A percentile compares a stretch with the other conserved stretches of the same genome.
These are phyloP conservation scores for Acleris holmiana DNA, from an alignment of 2,888 invertebrate species.

Conservation along the genomic window DNA sequence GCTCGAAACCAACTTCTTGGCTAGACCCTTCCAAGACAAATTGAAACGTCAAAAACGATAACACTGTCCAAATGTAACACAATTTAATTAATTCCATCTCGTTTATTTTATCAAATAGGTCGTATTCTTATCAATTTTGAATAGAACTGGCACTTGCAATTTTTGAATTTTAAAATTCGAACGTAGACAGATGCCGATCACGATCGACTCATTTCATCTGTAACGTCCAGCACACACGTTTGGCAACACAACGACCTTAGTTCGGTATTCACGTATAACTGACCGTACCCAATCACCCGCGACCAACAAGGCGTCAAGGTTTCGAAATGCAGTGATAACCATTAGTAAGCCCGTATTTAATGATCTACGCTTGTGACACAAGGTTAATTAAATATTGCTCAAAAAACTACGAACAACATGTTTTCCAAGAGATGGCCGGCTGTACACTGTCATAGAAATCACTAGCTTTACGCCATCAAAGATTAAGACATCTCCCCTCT, in stretches of 20 bases:
- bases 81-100: slow-evolving; percentile 70
- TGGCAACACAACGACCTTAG: slow-evolving; percentile 64
- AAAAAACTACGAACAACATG: neutral
- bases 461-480: slow-evolving; percentile 25
- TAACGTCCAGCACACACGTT: slow-evolving; percentile 39
- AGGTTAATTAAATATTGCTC: slow-evolving; percentile 18
- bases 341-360: slow-evolving; percentile 59
- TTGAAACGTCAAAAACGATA: slow-evolving; percentile 66
- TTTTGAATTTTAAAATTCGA: slow-evolving; percentile 14
- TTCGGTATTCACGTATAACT: slow-evolving; percentile 66
- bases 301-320: slow-evolving; percentile 43
- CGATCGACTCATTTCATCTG: slow-evolving; percentile 33
- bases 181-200: slow-evolving; percentile 12
- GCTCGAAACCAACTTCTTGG: slow-evolving; percentile 67
- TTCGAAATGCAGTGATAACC: slow-evolving; percentile 63
- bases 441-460: slow-evolving; percentile 27
- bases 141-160: slow-evolving; percentile 4
- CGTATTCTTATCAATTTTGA: neutral
- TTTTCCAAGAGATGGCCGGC: slow-evolving; percentile 12
- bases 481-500: slow-evolving; percentile 30
- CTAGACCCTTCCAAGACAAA: slow-evolving; percentile 63
- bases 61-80: slow-evolving; percentile 63
- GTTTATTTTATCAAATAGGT: neutral
- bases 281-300: slow-evolving; percentile 51
- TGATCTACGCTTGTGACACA: slow-evolving; percentile 44